These are phyloP conservation scores for Dicranocentrus wangi DNA, from an alignment of 2,888 invertebrate genomes.

Conservation along the genomic window DNA sequence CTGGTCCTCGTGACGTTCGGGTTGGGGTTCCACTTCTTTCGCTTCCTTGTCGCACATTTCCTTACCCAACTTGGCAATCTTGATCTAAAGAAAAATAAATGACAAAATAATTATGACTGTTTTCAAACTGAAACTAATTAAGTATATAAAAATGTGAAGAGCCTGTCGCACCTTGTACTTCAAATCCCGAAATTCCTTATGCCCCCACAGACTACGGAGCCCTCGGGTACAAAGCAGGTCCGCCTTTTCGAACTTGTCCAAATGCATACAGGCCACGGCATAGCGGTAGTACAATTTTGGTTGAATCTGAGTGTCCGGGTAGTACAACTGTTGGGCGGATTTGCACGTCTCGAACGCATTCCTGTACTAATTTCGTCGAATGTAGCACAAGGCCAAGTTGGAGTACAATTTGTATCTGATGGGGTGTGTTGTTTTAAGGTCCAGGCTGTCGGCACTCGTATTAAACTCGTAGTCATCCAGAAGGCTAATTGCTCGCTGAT, in stretches of 20 bases:
- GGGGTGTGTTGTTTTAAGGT: conserved; percentile 6
- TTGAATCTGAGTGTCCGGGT: background rate
- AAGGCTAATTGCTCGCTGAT: conserved; percentile 31
- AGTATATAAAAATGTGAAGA: no score
- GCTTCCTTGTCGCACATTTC: no score
- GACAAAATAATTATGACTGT: no score
- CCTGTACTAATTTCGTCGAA: conserved; percentile 6
- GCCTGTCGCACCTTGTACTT: conserved; percentile 9
- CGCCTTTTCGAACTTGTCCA: conserved; percentile 4
- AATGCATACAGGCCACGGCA: background rate
- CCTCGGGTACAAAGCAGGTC: background rate
- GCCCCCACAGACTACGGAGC: conserved; percentile 15
- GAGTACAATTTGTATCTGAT: conserved; percentile 35
- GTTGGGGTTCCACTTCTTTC: no score
- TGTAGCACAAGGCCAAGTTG: conserved; percentile 23
- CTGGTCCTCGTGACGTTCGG: no score
- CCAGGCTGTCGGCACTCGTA: no score
- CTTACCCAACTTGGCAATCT: no score
- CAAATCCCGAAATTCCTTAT: conserved; percentile 9
- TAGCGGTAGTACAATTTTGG: conserved; percentile 29
- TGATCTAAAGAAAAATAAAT: no score
- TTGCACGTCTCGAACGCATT: conserved; percentile 17
- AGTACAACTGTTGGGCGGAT: background rate
- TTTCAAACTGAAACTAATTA: no score
- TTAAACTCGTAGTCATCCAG: background rate